These are phyloP conservation scores for Saxidomus purpurata DNA, from an alignment of 1,140 invertebrate genomes.

Conservation along the genomic window DNA sequence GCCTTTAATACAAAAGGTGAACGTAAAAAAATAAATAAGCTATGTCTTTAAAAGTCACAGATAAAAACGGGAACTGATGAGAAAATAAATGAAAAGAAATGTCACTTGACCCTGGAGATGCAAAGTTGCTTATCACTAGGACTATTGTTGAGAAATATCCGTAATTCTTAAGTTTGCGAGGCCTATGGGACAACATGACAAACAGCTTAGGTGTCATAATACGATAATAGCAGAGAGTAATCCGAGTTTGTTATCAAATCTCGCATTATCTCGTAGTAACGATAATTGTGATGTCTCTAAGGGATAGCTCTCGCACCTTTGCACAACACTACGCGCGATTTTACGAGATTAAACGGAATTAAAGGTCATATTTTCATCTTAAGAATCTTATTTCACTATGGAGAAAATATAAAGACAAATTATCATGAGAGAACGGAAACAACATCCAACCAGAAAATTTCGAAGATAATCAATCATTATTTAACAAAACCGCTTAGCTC, in stretches of 20 bases:
- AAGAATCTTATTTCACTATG: constrained; percentile 51
- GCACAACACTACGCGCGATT: constrained; percentile 53
- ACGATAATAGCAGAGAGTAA: constrained; percentile 63
- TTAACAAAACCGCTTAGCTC: constrained; percentile 39
- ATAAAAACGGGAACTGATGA: not conserved
- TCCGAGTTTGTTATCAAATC: constrained; percentile 65
- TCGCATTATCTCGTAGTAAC: constrained; percentile 65
- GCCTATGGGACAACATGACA: constrained; percentile 22
- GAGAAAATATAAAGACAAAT: constrained; percentile 32
- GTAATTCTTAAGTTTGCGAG: constrained; percentile 12
- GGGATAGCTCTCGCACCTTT: constrained; percentile 45
- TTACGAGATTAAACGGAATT: constrained; percentile 65
- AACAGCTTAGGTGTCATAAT: constrained; percentile 66
- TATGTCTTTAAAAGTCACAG: not conserved
- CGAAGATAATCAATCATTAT: constrained; percentile 49
- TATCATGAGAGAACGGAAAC: not conserved
- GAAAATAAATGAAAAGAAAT: constrained; percentile 25
- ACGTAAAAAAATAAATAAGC: not conserved
- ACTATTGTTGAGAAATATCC: constrained; percentile 16
- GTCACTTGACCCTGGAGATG: constrained; percentile 3
- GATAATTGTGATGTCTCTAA: constrained; percentile 57
- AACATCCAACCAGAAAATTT: constrained; percentile 15
- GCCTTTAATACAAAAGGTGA: no score
- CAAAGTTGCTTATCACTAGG: constrained; percentile 5
- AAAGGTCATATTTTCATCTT: constrained; percentile 59